phyloP scores from a whole-genome alignment of 2,797 vertebrate species.

The Melopsittacus undulatus region DNA sequence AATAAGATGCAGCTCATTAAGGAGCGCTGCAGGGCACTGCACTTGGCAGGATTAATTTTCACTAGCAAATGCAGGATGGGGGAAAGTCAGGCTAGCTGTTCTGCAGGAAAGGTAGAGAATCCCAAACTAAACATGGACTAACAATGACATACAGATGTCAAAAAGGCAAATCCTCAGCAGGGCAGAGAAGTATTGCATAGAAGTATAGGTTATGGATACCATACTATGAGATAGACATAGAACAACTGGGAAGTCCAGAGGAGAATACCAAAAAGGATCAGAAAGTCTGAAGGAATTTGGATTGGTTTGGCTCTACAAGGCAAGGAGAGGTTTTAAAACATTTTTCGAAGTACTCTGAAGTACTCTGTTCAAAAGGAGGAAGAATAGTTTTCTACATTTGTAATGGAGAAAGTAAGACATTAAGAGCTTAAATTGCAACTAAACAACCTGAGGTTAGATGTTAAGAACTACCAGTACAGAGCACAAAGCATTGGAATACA shows the following conservation, averaged over 20 bases:
- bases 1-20: slow-evolving; percentile 48
- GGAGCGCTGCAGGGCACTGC: slow-evolving; percentile 39
- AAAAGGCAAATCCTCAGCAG: neutral
- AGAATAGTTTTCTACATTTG: neutral
- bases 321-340: neutral
- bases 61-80: neutral
- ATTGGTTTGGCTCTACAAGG: neutral
- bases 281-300: neutral
- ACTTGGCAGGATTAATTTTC: slow-evolving; percentile 17
- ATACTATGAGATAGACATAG: neutral
- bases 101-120: neutral
- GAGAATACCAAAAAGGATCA: neutral
- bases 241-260: neutral
- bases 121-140: neutral
- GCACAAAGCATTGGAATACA: neutral
- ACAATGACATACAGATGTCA: neutral
- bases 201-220: neutral
- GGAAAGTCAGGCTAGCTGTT: neutral
- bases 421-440: neutral
- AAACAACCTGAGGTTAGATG: neutral
- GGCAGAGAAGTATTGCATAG: neutral
- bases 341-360: neutral
- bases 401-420: neutral
- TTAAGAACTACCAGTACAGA: neutral
- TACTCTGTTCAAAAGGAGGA: neutral